Evolutionary conservation across 2,113 vertebrate genomes (phyloP), one percentile per base, ranked within the genome.

Genomic region (Verasper variegatus): DNA sequence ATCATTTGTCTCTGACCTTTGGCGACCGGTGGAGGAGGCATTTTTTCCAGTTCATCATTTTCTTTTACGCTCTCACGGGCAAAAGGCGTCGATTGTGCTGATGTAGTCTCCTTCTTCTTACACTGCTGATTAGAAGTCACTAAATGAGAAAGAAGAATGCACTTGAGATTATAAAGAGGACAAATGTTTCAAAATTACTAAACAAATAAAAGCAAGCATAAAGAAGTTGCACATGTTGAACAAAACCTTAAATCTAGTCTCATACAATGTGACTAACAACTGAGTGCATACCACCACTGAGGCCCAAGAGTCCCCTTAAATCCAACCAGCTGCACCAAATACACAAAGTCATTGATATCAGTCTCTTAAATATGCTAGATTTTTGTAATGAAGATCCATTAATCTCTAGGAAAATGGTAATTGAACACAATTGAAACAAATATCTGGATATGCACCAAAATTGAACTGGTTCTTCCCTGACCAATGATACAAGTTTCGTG

Each of bases 11-110:
- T 35, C 78, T 56, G 11, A 89, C 87, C 75, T 83, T 51, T 78
- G 51, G 23, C 13, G 20, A 45, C 3, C 85, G 72, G 21, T 0
- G 49, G 78, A 47, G 77, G 56, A 49, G 80, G 76, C 64, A 66
- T 81, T 54, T 49, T 84, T 35, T 82, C 83, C 0, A 82, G 79
- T 55, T 92, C 92, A 21, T 86, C 80, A 3, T 90, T 93, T 79
- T 93, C 92, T 27, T 89, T 88, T 4, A 67, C 8, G 0, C 81
- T 65, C 42, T 93, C 88, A 2, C 31, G 40, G 20, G 71, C 40
- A 31, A 66, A 80, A 23, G 74, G 54, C 45, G 78, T 66, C 0
- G 70, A 17, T 4, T 52, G 62, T 0, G 75, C 24, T n/a, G 69
- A 60, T 77, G 87, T 92, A 1, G 59, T 21, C 62, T 82, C 59